These are phyloP conservation scores for Apogon hyalosoma DNA, from an alignment of 2,797 vertebrate species.

Conservation along the genomic window DNA sequence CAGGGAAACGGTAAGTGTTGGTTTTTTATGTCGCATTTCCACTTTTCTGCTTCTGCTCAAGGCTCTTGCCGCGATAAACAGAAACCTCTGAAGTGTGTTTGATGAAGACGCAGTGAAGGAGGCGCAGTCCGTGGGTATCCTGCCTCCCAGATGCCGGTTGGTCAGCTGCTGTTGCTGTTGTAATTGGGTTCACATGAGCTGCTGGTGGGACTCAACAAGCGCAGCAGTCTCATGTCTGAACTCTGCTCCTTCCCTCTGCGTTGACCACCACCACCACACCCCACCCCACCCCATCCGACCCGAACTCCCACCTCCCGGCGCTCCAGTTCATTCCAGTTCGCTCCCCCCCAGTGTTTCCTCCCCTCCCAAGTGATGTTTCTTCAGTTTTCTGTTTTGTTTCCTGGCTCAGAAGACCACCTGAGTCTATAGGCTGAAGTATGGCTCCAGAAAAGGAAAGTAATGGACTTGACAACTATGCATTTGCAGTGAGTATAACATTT, in stretches of 20 bases:
- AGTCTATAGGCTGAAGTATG: conserved; percentile 53
- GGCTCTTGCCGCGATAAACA: not conserved
- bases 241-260: conserved; percentile 17
- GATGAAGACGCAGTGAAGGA: not conserved
- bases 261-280: not conserved
- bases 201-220: conserved; percentile 66
- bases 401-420: conserved; percentile 28
- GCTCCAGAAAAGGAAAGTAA: conserved; percentile 83
- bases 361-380: conserved; percentile 23
- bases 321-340: not conserved
- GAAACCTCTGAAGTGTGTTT: not conserved
- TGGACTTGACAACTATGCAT: conserved; percentile 83
- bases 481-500: conserved; percentile 84
- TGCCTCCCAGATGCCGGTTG: conserved; percentile 20
- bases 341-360: conserved; percentile 12
- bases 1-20: not conserved
- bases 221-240: conserved; percentile 66
- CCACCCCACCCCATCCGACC: not conserved
- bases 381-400: conserved; percentile 35
- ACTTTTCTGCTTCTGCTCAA: not conserved
- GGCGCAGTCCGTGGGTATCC: not conserved
- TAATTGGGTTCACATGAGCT: conserved; percentile 87
- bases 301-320: conserved; percentile 1
- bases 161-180: conserved; percentile 79
- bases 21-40: not conserved